These are phyloP conservation scores for Lepeophtheirus nordmannii DNA, from an alignment of 2,888 invertebrate genomes.

Conservation along the genomic window DNA sequence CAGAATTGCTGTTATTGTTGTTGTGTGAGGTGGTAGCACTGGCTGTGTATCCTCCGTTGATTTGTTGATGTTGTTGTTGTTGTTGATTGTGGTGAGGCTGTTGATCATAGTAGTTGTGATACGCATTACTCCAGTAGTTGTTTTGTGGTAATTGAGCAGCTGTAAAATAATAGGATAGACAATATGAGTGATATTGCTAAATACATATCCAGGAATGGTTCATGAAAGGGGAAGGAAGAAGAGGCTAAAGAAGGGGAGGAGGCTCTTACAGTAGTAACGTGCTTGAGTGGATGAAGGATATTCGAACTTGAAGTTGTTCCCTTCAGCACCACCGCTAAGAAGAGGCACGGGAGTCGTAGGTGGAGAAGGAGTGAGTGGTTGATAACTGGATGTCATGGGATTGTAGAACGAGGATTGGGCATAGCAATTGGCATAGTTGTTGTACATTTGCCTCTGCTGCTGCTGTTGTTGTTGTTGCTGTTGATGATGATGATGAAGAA, in stretches of 20 bases:
- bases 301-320: neutral
- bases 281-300: neutral
- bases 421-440: neutral
- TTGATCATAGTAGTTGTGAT: constrained; percentile 2
- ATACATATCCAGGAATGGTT: neutral
- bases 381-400: neutral
- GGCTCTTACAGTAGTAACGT: neutral
- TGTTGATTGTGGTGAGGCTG: neutral
- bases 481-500: neutral
- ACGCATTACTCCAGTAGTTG: neutral
- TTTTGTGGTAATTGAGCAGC: neutral
- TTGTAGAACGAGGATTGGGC: neutral
- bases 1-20: too few relatives aligned
- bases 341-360: neutral
- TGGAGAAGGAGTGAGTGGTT: neutral
- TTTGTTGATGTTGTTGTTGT: neutral
- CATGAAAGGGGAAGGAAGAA: neutral
- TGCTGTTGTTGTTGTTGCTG: neutral
- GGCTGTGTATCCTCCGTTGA: neutral
- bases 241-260: neutral
- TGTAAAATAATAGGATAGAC: neutral
- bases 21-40: too few relatives aligned
- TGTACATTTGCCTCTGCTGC: neutral
- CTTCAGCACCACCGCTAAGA: neutral
- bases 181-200: neutral